A percentile compares a stretch with the other conserved stretches of the same genome.
Conservation (phyloP, 2,113 vertebrate genomes). For the Miniopterus natalensis region DNA sequence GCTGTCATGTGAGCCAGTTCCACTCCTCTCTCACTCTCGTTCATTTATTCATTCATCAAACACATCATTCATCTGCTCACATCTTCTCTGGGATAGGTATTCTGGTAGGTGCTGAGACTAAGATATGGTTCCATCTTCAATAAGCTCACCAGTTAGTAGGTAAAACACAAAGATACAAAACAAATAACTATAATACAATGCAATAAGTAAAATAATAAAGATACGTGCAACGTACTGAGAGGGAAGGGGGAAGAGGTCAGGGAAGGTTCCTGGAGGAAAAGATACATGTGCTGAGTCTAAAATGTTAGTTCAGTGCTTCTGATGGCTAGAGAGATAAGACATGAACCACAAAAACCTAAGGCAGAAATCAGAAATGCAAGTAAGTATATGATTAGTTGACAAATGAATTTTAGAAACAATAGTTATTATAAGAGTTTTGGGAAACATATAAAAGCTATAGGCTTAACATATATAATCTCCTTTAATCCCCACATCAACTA, state of each 20-base stretch:
- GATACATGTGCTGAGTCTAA: not conserved
- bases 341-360: not conserved
- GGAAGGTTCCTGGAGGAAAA: not conserved
- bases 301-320: not conserved
- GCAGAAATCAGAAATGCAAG: not conserved
- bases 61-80: not conserved
- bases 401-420: not conserved
- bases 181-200: not conserved
- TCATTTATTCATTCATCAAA: conserved; percentile 1
- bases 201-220: not conserved
- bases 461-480: not conserved
- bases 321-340: not conserved
- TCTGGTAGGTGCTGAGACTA: not conserved
- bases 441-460: not conserved
- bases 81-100: not conserved
- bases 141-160: not conserved
- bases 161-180: not conserved
- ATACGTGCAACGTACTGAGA: not conserved
- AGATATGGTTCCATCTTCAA: not conserved
- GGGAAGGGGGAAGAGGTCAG: not conserved
- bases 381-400: not conserved
- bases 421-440: not conserved
- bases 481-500: not conserved
- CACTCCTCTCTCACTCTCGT: not conserved
- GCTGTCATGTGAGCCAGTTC: not conserved